Evolutionary conservation across 1,140 invertebrate species (phyloP).

Genomic region (Argopecten irradians): DNA sequence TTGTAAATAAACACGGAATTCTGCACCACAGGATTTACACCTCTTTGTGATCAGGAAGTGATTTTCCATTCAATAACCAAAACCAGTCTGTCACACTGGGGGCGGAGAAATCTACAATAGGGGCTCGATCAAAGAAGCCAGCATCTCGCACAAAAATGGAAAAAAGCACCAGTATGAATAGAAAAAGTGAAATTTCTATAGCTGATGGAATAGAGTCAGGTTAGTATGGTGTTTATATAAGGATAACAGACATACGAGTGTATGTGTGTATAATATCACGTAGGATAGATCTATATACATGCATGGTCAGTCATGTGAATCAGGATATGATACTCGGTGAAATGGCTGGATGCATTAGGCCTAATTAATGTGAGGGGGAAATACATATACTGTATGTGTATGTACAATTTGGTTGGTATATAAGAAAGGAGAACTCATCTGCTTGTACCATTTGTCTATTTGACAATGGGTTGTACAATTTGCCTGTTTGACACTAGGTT

Average conservation of each 20-base stretch:
- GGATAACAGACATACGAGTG: neutral
- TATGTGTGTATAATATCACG: neutral
- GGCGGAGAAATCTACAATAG: conserved; percentile 15
- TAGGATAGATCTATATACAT: neutral
- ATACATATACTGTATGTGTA: too few species aligned
- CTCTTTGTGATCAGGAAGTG: neutral
- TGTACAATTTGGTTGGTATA: neutral
- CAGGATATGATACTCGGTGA: too few species aligned
- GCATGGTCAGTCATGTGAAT: neutral
- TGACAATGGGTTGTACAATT: too few species aligned
- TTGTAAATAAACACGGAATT: neutral
- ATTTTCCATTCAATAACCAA: neutral
- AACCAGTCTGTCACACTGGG: neutral
- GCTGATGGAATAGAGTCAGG: neutral
- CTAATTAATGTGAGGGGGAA: too few species aligned
- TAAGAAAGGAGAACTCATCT: too few species aligned
- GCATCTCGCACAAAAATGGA: neutral
- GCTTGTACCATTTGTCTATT: too few species aligned
- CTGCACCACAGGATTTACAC: neutral
- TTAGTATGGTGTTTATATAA: neutral
- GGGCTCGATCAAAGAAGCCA: conserved; percentile 11
- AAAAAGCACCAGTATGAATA: neutral
- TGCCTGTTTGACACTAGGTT: too few species aligned
- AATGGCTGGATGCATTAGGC: too few species aligned
- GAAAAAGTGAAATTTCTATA: neutral